Conservation (phyloP, 2,888 invertebrate genomes). For the Dioctria rufipes region DNA sequence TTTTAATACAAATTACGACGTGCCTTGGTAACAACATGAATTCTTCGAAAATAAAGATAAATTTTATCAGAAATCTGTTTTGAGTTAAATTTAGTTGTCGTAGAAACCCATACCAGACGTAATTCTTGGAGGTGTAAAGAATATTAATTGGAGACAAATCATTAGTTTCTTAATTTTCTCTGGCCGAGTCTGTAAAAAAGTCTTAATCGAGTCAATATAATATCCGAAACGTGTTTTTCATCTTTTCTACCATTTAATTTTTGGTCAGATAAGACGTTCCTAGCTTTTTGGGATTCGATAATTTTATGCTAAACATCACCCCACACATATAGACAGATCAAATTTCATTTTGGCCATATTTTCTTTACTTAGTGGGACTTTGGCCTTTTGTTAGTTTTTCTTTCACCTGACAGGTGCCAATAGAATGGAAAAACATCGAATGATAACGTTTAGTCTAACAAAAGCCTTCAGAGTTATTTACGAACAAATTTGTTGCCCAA, state of each 20-base stretch:
- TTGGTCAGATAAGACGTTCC: constrained; percentile 9
- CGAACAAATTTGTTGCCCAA: constrained; percentile 41
- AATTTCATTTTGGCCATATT: constrained; percentile 29
- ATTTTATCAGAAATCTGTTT: no score
- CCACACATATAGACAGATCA: constrained; percentile 27
- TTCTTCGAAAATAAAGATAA: no score
- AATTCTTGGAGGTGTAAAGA: constrained; percentile 23
- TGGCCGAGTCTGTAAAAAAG: constrained; percentile 5
- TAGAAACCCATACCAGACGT: no score
- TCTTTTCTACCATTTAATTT: not conserved
- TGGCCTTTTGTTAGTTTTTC: constrained; percentile 41
- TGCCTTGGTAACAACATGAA: no score
- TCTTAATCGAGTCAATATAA: constrained; percentile 11
- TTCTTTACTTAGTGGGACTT: constrained; percentile 34
- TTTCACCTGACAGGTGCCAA: constrained; percentile 34
- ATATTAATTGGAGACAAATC: constrained; percentile 43
- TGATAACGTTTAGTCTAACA: constrained; percentile 30
- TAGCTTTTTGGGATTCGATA: constrained; percentile 41
- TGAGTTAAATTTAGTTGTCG: no score
- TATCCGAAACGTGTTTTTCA: constrained; percentile 17
- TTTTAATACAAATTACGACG: no score
- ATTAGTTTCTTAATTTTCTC: constrained; percentile 37
- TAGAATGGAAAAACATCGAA: constrained; percentile 32
- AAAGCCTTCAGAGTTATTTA: constrained; percentile 32
- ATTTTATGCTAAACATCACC: constrained; percentile 43